Base-by-base conservation (phyloP, 2,797 vertebrate genomes). In the Coendou prehensilis region DNA sequence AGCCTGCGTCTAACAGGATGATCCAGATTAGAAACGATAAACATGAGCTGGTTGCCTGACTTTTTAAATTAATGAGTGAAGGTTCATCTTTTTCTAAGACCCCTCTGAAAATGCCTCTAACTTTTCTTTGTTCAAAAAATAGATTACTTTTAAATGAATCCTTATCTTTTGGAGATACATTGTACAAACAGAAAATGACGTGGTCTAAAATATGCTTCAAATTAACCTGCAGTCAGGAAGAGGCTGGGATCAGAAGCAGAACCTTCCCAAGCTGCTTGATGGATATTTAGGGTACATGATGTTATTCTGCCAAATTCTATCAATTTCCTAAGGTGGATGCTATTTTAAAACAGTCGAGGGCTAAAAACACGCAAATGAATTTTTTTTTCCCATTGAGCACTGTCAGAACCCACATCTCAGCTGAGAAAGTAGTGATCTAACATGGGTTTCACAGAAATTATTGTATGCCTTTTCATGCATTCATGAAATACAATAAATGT, bases 281-380 rank as follows among this genome's bases (percentile, higher is more conserved):
- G 4, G 30, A 7, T 67, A 54, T 80, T 61, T 63, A 80, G 2
- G 13, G 45, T 23, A 28, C 5, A 14, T 50, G 81, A 50, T 30
- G 11, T 64, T 83, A 54, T 67, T 69, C 82, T 22, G 13, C 47
- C 50, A 89, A 87, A 23, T 57, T 86, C 37, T 93, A 7, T 87
- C 8, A 54, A 30, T 28, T 6, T 52, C 84, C 57, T 85, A 61
- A 50, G 28, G 71, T 91, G n/a, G 37, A 7, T 41, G 76, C 47
- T 33, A 89, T 26, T 47, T 84, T 45, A 47, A 95, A 96, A 81
- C 30, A 63, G 37, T 73, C 41, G 91, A 95, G 63, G 15, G 30
- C 7, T 52, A 28, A 76, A 71, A 76, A 69, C 28, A 41, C 23
- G 9, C 9, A 41, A 18, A 30, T 89, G 5, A 30, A 37, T 50